These are phyloP conservation scores for Busseola fusca DNA, from an alignment of 2,888 invertebrate species.

Conservation along the genomic window DNA sequence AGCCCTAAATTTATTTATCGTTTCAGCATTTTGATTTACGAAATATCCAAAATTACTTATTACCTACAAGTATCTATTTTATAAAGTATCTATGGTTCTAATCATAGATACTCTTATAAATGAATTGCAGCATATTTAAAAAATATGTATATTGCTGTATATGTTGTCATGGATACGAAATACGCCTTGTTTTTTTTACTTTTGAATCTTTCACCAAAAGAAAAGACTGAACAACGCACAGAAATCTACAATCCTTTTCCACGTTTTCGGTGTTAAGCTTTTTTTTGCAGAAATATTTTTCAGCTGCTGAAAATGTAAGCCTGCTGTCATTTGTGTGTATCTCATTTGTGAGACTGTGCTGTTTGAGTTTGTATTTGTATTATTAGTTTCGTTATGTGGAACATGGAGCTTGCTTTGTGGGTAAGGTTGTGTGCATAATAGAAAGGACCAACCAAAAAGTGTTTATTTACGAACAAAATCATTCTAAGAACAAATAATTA, in stretches of 20 bases:
- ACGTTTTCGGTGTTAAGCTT: background rate
- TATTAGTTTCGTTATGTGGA: constrained; percentile 15
- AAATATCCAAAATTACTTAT: background rate
- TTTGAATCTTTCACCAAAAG: constrained; percentile 12
- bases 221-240: background rate
- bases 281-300: constrained; percentile 14
- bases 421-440: background rate
- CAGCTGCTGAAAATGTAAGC: constrained; percentile 22
- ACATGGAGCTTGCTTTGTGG: background rate
- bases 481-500: background rate
- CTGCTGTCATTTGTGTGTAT: constrained; percentile 13
- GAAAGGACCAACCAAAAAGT: background rate
- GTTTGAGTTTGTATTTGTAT: constrained; percentile 6
- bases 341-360: background rate
- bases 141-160: background rate
- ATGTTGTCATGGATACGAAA: background rate
- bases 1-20: background rate
- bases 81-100: no score
- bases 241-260: constrained; percentile 4
- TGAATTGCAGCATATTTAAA: background rate
- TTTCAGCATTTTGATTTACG: background rate
- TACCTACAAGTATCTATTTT: no score
- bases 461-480: background rate
- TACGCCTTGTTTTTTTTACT: background rate
- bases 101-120: background rate